phyloP scores from a whole-genome alignment of 2,888 invertebrate species.

The Spodoptera picta region DNA sequence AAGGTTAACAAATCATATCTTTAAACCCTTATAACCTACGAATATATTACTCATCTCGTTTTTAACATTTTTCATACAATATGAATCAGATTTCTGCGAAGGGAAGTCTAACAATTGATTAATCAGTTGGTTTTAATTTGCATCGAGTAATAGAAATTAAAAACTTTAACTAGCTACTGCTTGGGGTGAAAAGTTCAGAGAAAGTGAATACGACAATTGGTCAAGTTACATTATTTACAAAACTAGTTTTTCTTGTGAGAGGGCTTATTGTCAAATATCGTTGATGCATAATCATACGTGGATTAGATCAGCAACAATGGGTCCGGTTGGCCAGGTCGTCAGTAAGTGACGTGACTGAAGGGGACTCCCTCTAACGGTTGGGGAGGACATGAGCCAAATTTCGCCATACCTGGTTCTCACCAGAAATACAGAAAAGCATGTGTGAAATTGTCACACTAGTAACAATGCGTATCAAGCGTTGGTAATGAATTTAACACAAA shows the following conservation, averaged over 20 bases:
- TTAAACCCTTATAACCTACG: conserved; percentile 40
- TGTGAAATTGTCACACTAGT: conserved; percentile 59
- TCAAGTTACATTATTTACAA: conserved; percentile 75
- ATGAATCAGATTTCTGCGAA: conserved; percentile 50
- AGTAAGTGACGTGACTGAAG: conserved; percentile 76
- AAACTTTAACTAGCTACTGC: conserved; percentile 66
- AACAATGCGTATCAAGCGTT: conserved; percentile 51
- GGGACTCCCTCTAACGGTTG: conserved; percentile 68
- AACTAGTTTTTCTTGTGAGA: conserved; percentile 80
- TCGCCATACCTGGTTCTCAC: conserved; percentile 51
- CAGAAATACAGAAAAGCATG: conserved; percentile 46
- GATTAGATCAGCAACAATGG: conserved; percentile 78
- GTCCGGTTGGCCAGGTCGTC: conserved; percentile 73
- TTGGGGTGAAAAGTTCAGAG: conserved; percentile 73
- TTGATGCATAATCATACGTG: conserved; percentile 81
- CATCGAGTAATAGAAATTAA: conserved; percentile 64
- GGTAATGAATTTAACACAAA: conserved; percentile 47
- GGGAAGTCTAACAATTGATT: conserved; percentile 68
- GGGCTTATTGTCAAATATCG: conserved; percentile 71
- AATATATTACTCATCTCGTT: conserved; percentile 42
- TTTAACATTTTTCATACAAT: conserved; percentile 35
- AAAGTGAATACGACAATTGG: conserved; percentile 77
- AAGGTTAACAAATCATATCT: conserved; percentile 41
- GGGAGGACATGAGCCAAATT: conserved; percentile 66
- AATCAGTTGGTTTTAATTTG: conserved; percentile 71